Base-by-base conservation (phyloP, 2,888 invertebrate species). In the Acleris emargana region DNA sequence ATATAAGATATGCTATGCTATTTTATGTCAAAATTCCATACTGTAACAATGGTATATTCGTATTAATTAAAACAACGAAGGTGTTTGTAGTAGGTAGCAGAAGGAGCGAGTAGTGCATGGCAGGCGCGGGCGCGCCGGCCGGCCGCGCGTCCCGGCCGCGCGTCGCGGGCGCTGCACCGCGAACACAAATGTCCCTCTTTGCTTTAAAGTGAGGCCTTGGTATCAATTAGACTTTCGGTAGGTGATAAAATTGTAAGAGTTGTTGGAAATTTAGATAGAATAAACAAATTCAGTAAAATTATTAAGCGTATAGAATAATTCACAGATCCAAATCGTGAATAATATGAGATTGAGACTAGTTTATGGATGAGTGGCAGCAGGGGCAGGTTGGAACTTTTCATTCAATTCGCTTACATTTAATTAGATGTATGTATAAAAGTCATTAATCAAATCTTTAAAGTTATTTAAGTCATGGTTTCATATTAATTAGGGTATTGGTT, bases 151-250 rank as follows among this genome's bases (percentile, higher is more conserved):
- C 9, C 0, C 32, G 32, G 32, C 32, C 25, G 9, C 32, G 9
- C 9, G 32, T 1, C 9, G 0, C 32, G 32, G 32, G 9, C 25
- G 9, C 32, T 32, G 2, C 32, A 13, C 38, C 38, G 38, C 38
- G 38, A 13, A 38, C 38, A 38, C 38, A 13, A 38, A 38, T 38
- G 13, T 55, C 61, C 47, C 66, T 64, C 38, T 59, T 64, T 66
- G 66, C 66, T 66, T 66, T 61, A 66, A 66, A 47, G 45, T 51
- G 66, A 61, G 66, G 66, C 66, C 66, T 66, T 66, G 45, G 45
- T 45, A 66, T 66, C 66, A 61, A 66, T 66, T 54, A 45, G 57
- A 66, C 32, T 51, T 66, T 52, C 43, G 52, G 51, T 66, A 66
- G 57, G 32, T 18, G 32, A 50, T 61, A 55, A n/a, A n/a, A 51